Conservation (phyloP, 2,113 vertebrate genomes). For the Pachyramphus minor region DNA sequence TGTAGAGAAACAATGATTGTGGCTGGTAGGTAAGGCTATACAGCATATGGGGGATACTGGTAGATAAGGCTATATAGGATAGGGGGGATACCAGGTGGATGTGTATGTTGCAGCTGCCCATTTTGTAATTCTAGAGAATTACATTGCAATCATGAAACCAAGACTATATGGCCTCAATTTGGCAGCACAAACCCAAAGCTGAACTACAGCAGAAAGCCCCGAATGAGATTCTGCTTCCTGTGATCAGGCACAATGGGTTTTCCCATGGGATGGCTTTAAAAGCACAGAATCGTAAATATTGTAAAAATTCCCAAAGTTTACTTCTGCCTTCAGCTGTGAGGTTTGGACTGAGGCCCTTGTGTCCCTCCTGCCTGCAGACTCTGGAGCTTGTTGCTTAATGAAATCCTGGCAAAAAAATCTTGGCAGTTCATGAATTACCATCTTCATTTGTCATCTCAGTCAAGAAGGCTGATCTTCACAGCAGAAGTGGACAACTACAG, state of each 20-base stretch:
- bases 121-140: not conserved
- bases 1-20: too few species aligned
- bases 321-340: not conserved
- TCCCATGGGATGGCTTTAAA: not conserved
- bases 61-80: accelerated
- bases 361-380: not conserved
- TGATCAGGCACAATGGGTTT: not conserved
- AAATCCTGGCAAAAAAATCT: not conserved
- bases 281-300: not conserved
- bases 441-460: not conserved
- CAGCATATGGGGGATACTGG: not conserved
- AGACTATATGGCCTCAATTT: not conserved
- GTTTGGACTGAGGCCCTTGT: not conserved
- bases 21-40: accelerated
- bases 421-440: not conserved
- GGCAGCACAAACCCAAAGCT: not conserved
- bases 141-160: not conserved
- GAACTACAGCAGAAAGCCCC: not conserved
- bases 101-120: not conserved
- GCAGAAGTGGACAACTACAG: not conserved
- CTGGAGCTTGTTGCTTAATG: not conserved
- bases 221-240: not conserved
- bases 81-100: not conserved
- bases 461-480: not conserved
- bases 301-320: not conserved